These are phyloP conservation scores for Caenorhabditis sp. DNA, from an alignment of 2,888 invertebrate species.

Conservation along the genomic window DNA sequence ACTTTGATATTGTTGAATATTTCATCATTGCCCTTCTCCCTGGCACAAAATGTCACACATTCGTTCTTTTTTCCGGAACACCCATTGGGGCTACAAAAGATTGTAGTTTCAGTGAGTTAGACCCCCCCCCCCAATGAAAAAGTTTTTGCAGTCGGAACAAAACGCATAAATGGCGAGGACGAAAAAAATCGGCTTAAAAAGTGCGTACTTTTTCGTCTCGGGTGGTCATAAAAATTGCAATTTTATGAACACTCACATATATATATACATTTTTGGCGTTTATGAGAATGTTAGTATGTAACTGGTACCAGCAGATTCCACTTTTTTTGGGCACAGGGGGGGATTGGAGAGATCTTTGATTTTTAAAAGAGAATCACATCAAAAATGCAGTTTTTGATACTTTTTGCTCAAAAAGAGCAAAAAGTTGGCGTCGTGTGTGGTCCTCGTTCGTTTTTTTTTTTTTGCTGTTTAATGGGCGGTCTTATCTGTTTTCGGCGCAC, in stretches of 20 bases:
- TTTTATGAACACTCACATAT: background rate
- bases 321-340: no score
- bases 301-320: background rate
- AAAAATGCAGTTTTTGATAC: no score
- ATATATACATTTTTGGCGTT: background rate
- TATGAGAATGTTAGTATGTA: background rate
- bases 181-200: constrained; percentile 3
- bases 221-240: constrained; percentile 1
- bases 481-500: background rate
- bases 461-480: background rate
- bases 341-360: no score
- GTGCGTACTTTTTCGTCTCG: background rate
- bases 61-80: background rate
- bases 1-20: no score
- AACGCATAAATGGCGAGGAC: background rate
- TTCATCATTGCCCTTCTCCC: no score
- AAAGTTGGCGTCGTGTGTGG: background rate
- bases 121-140: no score
- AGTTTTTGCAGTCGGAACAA: background rate
- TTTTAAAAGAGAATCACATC: no score
- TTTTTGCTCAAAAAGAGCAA: background rate
- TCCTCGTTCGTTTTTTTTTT: background rate
- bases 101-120: background rate
- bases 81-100: background rate
- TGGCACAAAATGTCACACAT: background rate